Evolutionary conservation across 2,797 vertebrate species (phyloP), one percentile per base, ranked within the genome.

Genomic region (Myiotriccus ornatus): DNA sequence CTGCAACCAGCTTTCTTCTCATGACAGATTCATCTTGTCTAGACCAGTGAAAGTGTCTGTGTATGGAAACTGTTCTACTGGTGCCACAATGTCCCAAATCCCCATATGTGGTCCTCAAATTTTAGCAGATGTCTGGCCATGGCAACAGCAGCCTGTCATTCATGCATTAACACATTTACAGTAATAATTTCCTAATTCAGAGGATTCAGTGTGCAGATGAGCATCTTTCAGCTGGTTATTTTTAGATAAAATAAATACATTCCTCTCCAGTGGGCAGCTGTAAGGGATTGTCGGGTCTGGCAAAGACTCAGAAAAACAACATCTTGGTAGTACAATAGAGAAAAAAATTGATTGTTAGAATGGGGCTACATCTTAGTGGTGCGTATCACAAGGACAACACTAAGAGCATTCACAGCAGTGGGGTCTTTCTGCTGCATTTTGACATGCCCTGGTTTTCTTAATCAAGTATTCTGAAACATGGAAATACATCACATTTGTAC

Each of bases 241-340:
- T 93, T 87, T 73, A 70, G 35, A 37, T 67, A 69, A 89, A 92
- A 89, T 47, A 91, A 90, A 87, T 14, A 84, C 50, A 84, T 37
- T 76, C 21, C 60, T 77, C 34, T 67, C 37, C 57, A 71, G 53
- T 28, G 28, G 23, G 55, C 21, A 84, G 50, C 70, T 90, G 22
- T 10, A 79, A 90, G 57, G 43, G 20, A 57, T 46, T 75, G 15
- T 41, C 20, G 80, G 12, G 73, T 60, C 65, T 86, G 50, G 76
- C 39, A 78, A 94, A 84, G 11, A 75, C 18, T 35, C 43, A 65
- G 68, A 75, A 86, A 78, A 91, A 39, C 34, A 68, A 53, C 27
- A 62, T 46, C 57, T 70, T 47, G 4, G 2, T 14, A 83, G 35
- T 25, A 57, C 50, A 83, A 77, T 3, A 47, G 62, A 88, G 41